These are phyloP conservation scores for Microcebus lehilahytsara DNA, from an alignment of 2,113 vertebrate genomes.

Conservation along the genomic window DNA sequence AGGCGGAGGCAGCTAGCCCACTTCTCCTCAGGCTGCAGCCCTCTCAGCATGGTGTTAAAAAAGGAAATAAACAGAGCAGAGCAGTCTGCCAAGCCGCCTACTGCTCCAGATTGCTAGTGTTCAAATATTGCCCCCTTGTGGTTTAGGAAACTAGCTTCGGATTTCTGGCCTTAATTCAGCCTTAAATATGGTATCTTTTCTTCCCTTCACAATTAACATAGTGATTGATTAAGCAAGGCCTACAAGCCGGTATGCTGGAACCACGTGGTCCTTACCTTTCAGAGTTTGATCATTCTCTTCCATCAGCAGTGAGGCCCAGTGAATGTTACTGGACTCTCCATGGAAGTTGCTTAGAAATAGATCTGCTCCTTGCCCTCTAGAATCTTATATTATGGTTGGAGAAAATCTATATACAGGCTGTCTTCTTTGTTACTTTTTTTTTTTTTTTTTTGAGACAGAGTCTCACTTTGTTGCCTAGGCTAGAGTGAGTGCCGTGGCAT, in stretches of 20 bases:
- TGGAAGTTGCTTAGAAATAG: neutral
- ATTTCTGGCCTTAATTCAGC: neutral
- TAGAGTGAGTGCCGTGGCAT: too few species aligned
- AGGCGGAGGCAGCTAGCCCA: neutral
- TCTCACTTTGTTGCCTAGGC: too few species aligned
- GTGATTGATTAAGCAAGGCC: neutral
- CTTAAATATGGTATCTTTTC: neutral
- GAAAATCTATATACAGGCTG: neutral
- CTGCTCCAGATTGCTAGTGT: neutral
- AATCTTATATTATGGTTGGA: neutral
- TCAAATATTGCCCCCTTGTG: constrained; percentile 57
- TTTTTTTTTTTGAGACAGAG: too few species aligned
- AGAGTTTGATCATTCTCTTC: neutral
- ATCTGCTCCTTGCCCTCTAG: neutral
- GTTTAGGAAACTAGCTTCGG: neutral
- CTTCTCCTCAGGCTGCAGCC: neutral
- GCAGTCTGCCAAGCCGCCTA: neutral
- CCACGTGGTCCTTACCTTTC: neutral
- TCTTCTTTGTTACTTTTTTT: neutral
- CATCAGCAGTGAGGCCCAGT: neutral
- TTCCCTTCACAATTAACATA: neutral
- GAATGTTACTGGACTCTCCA: neutral
- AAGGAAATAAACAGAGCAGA: neutral
- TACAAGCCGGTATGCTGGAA: neutral
- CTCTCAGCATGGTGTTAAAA: neutral